A percentile compares a stretch with the other conserved stretches of the same genome.
These are phyloP conservation scores for Chymomyza procnemis DNA, from an alignment of 2,888 invertebrate species.

Conservation along the genomic window DNA sequence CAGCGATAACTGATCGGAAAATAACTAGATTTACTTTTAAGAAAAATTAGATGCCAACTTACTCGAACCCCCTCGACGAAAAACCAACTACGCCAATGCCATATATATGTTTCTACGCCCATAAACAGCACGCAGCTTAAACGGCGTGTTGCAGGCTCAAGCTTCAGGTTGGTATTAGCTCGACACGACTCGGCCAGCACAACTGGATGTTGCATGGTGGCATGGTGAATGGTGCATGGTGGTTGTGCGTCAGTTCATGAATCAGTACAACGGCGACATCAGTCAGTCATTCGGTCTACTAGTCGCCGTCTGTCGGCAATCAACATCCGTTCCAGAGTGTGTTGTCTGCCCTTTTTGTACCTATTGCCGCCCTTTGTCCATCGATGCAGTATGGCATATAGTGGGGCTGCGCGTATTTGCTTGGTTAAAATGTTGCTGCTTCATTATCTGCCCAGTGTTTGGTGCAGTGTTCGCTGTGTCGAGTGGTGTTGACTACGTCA, in stretches of 20 bases:
- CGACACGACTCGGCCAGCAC: background rate
- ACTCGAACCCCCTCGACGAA: background rate
- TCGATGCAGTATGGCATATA: background rate
- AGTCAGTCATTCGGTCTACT: constrained; percentile 35
- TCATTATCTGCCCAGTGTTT: constrained; percentile 61
- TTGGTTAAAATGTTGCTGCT: constrained; percentile 71
- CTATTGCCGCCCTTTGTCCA: background rate
- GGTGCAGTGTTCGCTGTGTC: background rate
- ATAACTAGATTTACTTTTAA: too few species aligned
- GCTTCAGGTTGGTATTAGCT: constrained; percentile 49
- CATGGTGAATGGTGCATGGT: too few species aligned
- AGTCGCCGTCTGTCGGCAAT: constrained; percentile 46
- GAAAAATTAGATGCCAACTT: too few species aligned
- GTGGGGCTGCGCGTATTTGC: constrained; percentile 58
- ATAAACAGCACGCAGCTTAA: constrained; percentile 7
- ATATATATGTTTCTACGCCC: constrained; percentile 6
- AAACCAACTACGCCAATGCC: background rate
- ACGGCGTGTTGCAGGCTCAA: constrained; percentile 24
- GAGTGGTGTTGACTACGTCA: constrained; percentile 17
- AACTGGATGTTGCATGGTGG: too few species aligned
- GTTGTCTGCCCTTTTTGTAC: background rate
- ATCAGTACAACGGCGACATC: constrained; percentile 54
- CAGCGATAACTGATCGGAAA: too few species aligned
- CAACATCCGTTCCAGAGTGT: constrained; percentile 33
- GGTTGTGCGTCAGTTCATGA: constrained; percentile 59